phyloP scores from a whole-genome alignment of 2,113 vertebrate species.

The Neolamprologus tretocephalus region DNA sequence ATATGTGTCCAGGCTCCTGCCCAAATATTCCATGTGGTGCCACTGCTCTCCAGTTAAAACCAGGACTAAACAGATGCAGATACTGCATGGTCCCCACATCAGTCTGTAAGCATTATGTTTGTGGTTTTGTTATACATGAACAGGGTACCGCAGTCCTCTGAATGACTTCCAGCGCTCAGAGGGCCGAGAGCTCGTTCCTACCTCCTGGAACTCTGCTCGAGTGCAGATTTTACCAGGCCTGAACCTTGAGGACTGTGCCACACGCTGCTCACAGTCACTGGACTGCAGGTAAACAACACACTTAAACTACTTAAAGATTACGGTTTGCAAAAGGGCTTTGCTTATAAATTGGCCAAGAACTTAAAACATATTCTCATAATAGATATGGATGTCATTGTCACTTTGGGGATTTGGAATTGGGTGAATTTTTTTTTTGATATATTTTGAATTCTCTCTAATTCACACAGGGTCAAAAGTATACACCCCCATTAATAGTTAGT shows the following conservation, averaged over 20 bases:
- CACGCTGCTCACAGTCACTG: slow-evolving; percentile 68
- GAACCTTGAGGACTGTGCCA: slow-evolving; percentile 80
- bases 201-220: slow-evolving; percentile 3
- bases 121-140: background rate
- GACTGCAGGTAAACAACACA: slow-evolving; percentile 75
- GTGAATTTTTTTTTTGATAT: rapidly evolving
- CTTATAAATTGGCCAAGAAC: background rate
- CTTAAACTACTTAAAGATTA: background rate
- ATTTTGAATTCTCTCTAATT: background rate
- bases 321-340: background rate
- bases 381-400: background rate
- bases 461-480: background rate
- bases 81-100: background rate
- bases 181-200: slow-evolving; percentile 76
- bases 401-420: background rate
- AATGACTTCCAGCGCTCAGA: slow-evolving; percentile 91
- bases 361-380: background rate
- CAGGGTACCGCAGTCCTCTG: slow-evolving; percentile 81
- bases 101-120: background rate
- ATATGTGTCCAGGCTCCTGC: slow-evolving; percentile 37
- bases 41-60: background rate
- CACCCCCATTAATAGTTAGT: background rate
- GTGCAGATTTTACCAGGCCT: slow-evolving; percentile 28
- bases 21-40: slow-evolving; percentile 35
- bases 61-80: background rate